Conservation (phyloP, 1,140 invertebrate species). For the Brachionus rotundiformis region DNA sequence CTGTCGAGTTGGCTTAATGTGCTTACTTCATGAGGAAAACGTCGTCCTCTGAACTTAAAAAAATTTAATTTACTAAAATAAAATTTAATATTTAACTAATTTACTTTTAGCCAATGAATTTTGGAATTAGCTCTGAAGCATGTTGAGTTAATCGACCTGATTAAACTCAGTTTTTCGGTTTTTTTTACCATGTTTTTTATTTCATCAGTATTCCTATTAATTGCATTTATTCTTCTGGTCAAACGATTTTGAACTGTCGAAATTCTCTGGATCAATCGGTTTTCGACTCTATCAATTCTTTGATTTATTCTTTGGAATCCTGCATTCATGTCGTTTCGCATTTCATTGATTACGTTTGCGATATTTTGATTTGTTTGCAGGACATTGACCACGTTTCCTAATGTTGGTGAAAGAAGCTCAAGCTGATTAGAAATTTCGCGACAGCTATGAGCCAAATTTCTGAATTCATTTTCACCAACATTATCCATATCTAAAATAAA, state of each 20-base stretch:
- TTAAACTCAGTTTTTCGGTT: neutral
- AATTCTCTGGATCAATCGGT: neutral
- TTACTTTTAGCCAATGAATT: neutral
- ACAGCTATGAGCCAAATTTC: neutral
- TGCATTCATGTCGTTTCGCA: neutral
- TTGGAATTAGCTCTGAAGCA: neutral
- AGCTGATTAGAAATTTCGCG: neutral
- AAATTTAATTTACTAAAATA: too few relatives aligned
- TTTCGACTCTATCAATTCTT: neutral
- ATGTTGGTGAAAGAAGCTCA: neutral
- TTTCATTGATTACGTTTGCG: neutral
- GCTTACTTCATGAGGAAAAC: neutral
- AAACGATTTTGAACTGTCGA: neutral
- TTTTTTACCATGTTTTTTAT: neutral
- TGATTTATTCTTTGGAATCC: neutral
- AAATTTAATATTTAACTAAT: too few relatives aligned
- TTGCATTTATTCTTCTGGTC: neutral
- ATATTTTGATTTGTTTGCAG: conserved; percentile 14
- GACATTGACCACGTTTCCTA: neutral
- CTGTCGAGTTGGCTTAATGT: neutral
- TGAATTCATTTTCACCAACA: conserved; percentile 1
- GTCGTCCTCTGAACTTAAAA: neutral
- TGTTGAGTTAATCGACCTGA: neutral
- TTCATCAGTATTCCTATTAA: neutral
- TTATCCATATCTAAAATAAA: neutral